phyloP scores from a whole-genome alignment of 2,888 invertebrate species.

The Heliconius aoede region DNA sequence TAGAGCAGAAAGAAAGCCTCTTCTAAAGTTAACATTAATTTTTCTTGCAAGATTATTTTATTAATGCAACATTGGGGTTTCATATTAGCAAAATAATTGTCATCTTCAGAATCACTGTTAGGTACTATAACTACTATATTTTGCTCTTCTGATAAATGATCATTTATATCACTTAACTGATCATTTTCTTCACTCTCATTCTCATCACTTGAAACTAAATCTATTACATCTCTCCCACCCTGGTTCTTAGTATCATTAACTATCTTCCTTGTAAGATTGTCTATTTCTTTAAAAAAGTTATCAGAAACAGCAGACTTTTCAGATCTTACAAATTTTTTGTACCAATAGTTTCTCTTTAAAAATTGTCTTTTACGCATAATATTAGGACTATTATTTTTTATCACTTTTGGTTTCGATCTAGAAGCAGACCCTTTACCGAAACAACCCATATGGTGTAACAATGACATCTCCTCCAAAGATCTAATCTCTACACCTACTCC shows the following conservation, averaged over 20 bases:
- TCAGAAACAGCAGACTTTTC: slow-evolving; percentile 55
- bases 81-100: slow-evolving; percentile 85
- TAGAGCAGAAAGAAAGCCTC: slow-evolving; percentile 90
- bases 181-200: slow-evolving; percentile 56
- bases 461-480: slow-evolving; percentile 83
- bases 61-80: slow-evolving; percentile 85
- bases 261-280: slow-evolving; percentile 64
- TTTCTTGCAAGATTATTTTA: slow-evolving; percentile 84
- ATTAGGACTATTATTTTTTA: slow-evolving; percentile 67
- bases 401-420: slow-evolving; percentile 78
- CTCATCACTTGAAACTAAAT: slow-evolving; percentile 78
- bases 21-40: slow-evolving; percentile 87
- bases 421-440: slow-evolving; percentile 90
- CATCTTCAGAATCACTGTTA: slow-evolving; percentile 86
- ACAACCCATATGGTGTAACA: slow-evolving; percentile 87
- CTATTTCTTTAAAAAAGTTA: slow-evolving; percentile 64
- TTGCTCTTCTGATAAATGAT: slow-evolving; percentile 53
- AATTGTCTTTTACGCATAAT: slow-evolving; percentile 86
- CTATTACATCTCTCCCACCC: slow-evolving; percentile 69
- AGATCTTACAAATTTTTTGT: slow-evolving; percentile 66
- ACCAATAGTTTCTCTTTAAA: slow-evolving; percentile 83
- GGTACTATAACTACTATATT: slow-evolving; percentile 85
- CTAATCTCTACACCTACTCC: slow-evolving; percentile 87
- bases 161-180: slow-evolving; percentile 45
- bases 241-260: slow-evolving; percentile 58